These are phyloP conservation scores for Dasyurus viverrinus DNA, from an alignment of 2,113 vertebrate species.

Conservation along the genomic window DNA sequence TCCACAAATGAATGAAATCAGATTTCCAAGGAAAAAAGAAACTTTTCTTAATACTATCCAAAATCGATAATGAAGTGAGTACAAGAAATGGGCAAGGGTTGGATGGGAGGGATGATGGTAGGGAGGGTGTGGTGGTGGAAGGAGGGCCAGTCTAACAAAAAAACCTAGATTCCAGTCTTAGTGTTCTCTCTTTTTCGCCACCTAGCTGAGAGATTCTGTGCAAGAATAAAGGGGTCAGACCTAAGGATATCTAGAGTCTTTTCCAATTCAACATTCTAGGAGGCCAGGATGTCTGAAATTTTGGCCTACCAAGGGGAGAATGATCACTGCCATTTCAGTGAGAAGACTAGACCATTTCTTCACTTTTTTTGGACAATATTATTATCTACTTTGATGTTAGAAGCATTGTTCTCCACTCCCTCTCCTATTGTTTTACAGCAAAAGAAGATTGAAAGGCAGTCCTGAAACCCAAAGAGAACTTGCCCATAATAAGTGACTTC, in stretches of 20 bases:
- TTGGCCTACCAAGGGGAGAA: neutral
- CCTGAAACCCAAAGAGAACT: neutral
- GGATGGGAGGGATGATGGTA: too few species aligned
- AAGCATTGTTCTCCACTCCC: neutral
- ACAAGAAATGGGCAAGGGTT: neutral
- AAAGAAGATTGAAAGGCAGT: neutral
- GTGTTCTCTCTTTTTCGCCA: neutral
- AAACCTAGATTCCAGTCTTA: neutral
- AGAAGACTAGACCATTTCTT: neutral
- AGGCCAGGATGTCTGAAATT: neutral
- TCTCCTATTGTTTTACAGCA: neutral
- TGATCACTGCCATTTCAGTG: neutral
- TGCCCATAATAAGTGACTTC: slow-evolving; percentile 32
- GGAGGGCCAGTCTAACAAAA: neutral
- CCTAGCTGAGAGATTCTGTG: neutral
- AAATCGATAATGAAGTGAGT: neutral
- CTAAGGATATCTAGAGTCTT: neutral
- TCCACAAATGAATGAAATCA: neutral
- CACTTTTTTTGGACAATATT: neutral
- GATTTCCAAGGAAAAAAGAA: neutral
- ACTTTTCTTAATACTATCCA: neutral
- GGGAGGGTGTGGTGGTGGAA: neutral
- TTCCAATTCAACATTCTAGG: neutral
- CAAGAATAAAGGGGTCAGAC: neutral
- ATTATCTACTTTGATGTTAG: neutral